Conservation (phyloP, 1,140 invertebrate species). For the Eufriesea mexicana region DNA sequence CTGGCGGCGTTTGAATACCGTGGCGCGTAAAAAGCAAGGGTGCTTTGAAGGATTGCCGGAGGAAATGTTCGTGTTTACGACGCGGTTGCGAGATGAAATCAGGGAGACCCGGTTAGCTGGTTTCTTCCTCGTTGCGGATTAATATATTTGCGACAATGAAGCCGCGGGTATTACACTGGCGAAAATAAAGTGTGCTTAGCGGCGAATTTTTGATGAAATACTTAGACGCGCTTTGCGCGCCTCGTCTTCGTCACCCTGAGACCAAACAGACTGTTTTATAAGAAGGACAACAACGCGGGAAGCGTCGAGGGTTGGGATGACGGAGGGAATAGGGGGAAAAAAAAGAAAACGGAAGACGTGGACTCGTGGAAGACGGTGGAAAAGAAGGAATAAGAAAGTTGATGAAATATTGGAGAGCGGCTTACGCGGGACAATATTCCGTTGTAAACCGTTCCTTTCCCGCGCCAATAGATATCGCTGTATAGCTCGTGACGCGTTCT, state of each 20-base stretch:
- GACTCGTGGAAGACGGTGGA: constrained; percentile 50
- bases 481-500: constrained; percentile 37
- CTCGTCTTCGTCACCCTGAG: constrained; percentile 34
- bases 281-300: constrained; percentile 22
- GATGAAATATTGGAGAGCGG: constrained; percentile 82
- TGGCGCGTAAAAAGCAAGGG: no score
- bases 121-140: neutral
- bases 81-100: neutral
- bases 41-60: no score
- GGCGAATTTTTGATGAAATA: constrained; percentile 74
- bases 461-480: constrained; percentile 76
- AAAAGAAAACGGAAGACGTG: constrained; percentile 26
- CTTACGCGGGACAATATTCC: constrained; percentile 81
- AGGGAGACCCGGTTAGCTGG: neutral
- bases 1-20: no score
- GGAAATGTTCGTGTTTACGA: neutral
- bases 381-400: constrained; percentile 80
- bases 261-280: constrained; percentile 27
- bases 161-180: neutral
- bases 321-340: neutral
- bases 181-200: constrained; percentile 58
- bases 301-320: constrained; percentile 23
- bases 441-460: constrained; percentile 78
- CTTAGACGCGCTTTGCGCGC: constrained; percentile 74
- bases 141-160: neutral